These are phyloP conservation scores for Eriosoma lanigerum DNA, from an alignment of 1,140 invertebrate genomes.

Conservation along the genomic window DNA sequence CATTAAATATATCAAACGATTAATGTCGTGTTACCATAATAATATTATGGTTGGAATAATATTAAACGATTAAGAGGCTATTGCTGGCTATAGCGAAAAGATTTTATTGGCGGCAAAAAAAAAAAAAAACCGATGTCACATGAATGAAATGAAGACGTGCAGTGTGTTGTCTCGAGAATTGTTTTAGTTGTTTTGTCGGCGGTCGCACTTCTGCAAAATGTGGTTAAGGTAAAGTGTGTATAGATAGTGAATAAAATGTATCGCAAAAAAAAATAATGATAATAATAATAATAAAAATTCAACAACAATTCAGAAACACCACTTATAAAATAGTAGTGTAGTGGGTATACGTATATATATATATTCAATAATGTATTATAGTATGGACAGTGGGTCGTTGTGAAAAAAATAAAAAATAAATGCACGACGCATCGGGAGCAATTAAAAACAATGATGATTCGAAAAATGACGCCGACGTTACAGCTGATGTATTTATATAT, in stretches of 20 bases:
- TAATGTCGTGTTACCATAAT: too few relatives aligned
- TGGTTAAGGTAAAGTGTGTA: too few relatives aligned
- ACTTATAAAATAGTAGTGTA: not conserved
- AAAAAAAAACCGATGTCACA: constrained; percentile 15
- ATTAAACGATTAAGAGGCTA: too few relatives aligned
- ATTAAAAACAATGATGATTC: constrained; percentile 42
- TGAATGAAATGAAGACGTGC: constrained; percentile 12
- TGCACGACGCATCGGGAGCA: constrained; percentile 23
- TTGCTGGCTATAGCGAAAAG: too few relatives aligned
- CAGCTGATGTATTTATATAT: constrained; percentile 23
- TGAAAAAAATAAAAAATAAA: constrained; percentile 12
- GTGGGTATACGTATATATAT: not conserved
- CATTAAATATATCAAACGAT: too few relatives aligned
- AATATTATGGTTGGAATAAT: too few relatives aligned
- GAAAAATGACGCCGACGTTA: constrained; percentile 14
- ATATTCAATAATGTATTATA: not conserved
- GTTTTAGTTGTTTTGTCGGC: constrained; percentile 3
- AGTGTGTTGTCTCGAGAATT: constrained; percentile 27
- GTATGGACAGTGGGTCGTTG: constrained; percentile 21
- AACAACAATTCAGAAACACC: constrained; percentile 21
- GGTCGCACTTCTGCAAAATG: constrained; percentile 24
- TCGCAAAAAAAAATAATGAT: not conserved
- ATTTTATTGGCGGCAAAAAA: too few relatives aligned
- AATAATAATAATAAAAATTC: constrained; percentile 11
- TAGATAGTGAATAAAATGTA: too few relatives aligned